A percentile compares a stretch with the other conserved stretches of the same genome.
These are phyloP conservation scores for Microplitis deprimator DNA, from an alignment of 2,888 invertebrate species.

Conservation along the genomic window DNA sequence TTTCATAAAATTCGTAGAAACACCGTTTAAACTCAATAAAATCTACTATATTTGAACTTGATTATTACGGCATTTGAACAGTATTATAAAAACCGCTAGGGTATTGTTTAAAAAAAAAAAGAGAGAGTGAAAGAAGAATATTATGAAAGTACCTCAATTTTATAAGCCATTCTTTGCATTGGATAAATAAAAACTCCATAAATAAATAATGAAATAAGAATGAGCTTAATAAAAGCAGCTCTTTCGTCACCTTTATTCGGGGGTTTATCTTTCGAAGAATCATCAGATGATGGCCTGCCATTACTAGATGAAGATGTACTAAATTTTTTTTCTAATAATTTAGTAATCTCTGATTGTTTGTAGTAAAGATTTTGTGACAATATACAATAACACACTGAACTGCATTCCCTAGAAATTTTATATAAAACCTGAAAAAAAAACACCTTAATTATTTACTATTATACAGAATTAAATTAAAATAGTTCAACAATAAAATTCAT, in stretches of 20 bases:
- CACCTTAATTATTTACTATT: background rate
- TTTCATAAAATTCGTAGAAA: no score
- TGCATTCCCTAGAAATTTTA: slow-evolving; percentile 74
- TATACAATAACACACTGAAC: slow-evolving; percentile 71
- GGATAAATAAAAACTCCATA: slow-evolving; percentile 45
- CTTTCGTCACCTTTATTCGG: slow-evolving; percentile 53
- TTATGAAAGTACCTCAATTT: slow-evolving; percentile 42
- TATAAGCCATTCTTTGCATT: slow-evolving; percentile 36
- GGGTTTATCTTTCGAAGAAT: slow-evolving; percentile 51
- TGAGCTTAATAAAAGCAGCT: slow-evolving; percentile 50
- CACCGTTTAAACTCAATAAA: no score
- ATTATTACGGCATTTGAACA: no score
- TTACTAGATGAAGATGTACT: slow-evolving; percentile 48
- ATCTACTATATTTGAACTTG: no score
- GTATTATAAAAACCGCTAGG: no score
- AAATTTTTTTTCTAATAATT: slow-evolving; percentile 48
- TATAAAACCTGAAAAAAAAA: slow-evolving; percentile 53
- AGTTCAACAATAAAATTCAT: no score
- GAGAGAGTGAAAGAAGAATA: background rate
- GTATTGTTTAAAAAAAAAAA: background rate
- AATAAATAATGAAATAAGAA: slow-evolving; percentile 42
- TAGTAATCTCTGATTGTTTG: slow-evolving; percentile 15
- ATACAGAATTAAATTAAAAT: slow-evolving; percentile 12
- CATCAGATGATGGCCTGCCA: slow-evolving; percentile 30
- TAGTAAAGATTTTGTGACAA: slow-evolving; percentile 49